These are phyloP conservation scores for Elaphurus davidianus DNA, from an alignment of 2,113 vertebrate genomes.

Conservation along the genomic window DNA sequence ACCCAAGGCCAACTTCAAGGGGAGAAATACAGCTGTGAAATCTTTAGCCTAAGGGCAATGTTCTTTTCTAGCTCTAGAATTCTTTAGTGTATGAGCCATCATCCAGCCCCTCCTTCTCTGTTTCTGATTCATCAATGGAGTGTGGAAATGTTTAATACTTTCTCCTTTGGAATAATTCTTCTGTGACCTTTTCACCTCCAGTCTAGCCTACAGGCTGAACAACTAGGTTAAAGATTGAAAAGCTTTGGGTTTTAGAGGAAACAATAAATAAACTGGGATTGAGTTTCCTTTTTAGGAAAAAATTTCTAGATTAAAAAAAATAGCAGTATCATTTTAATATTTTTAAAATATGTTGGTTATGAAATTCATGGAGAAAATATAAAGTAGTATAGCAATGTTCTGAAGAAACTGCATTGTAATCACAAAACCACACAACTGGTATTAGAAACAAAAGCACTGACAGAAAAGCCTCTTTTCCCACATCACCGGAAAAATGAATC, in stretches of 20 bases:
- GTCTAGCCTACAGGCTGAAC: background rate
- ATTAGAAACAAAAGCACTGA: background rate
- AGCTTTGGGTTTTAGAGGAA: background rate
- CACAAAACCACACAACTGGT: background rate
- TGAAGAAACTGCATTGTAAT: conserved; percentile 15
- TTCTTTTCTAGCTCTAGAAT: conserved; percentile 49
- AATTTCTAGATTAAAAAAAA: background rate
- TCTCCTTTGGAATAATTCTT: conserved; percentile 12
- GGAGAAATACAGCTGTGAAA: conserved; percentile 9
- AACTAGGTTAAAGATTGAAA: background rate
- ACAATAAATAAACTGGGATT: background rate
- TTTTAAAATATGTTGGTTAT: background rate
- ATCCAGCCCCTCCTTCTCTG: background rate
- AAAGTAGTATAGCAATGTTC: background rate
- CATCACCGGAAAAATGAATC: background rate
- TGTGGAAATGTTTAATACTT: background rate
- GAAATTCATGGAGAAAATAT: conserved; percentile 15
- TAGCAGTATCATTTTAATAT: background rate
- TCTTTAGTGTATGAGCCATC: conserved; percentile 20
- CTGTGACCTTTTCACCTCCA: background rate
- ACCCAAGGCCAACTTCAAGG: background rate
- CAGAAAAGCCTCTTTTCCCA: background rate
- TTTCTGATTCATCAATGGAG: conserved; percentile 30
- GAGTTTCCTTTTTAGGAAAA: background rate
- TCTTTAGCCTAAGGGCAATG: background rate